Conservation (phyloP, 1,140 invertebrate species). For the Wiebesia pumilae region DNA sequence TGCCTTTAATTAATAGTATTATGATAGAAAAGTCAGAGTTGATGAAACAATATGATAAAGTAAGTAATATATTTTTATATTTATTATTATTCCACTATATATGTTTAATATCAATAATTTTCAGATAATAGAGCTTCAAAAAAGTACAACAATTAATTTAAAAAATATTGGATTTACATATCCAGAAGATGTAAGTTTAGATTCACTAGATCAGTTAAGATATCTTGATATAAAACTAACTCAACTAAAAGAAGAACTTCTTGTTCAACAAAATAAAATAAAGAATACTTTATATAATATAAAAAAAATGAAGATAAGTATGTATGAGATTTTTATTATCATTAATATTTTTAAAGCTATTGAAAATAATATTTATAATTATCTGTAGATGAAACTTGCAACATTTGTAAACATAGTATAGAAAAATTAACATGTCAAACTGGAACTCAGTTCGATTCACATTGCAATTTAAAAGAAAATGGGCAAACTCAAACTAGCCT, state of each 20-base stretch:
- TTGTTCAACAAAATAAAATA: slow-evolving; percentile 80
- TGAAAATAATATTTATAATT: background rate
- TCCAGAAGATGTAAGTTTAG: slow-evolving; percentile 78
- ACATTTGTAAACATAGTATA: slow-evolving; percentile 63
- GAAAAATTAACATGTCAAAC: slow-evolving; percentile 66
- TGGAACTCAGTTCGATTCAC: slow-evolving; percentile 66
- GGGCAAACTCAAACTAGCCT: slow-evolving; percentile 68
- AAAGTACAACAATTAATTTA: slow-evolving; percentile 75
- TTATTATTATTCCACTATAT: slow-evolving; percentile 1
- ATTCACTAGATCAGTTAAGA: slow-evolving; percentile 80
- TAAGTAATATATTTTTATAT: slow-evolving; percentile 54
- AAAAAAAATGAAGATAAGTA: slow-evolving; percentile 67
- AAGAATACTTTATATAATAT: slow-evolving; percentile 73
- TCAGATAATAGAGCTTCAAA: slow-evolving; percentile 79
- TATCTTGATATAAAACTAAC: slow-evolving; percentile 79
- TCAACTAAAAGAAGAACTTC: slow-evolving; percentile 78
- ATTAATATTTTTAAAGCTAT: background rate
- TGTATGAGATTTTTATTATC: slow-evolving; percentile 32
- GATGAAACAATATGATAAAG: slow-evolving; percentile 79
- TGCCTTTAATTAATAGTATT: slow-evolving; percentile 82
- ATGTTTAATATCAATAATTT: background rate
- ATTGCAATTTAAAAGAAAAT: slow-evolving; percentile 64
- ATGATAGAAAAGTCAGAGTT: slow-evolving; percentile 81
- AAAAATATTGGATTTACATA: slow-evolving; percentile 81
- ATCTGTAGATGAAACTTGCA: slow-evolving; percentile 63